Base-by-base conservation (phyloP, 2,113 vertebrate species). In the Oncorhynchus mykiss region DNA sequence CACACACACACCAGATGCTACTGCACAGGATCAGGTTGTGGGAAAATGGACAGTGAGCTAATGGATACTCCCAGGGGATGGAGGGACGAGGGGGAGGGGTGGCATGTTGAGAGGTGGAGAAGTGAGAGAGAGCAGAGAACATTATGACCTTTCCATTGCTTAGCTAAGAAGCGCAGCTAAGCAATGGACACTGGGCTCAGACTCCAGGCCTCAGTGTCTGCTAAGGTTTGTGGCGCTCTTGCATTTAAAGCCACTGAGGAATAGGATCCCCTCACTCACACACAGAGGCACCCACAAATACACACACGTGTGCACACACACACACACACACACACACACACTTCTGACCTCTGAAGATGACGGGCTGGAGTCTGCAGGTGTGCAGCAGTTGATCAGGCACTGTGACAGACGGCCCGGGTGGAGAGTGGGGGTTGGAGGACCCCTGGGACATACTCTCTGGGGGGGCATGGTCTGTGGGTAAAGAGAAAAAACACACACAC, bases 281-380 rank as follows among this genome's bases (percentile, higher is more conserved):
- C 39, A 45, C 39, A 27, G 27, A 27, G 3, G 27, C 7, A 39
- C 39, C 2, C 7, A 39, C 39, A 39, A 1, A 39, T 2, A 9
- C 7, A 64, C 14, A 71, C 14, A 82, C n/a, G 1, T 34, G 9
- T 25, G 31, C 29, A 69, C 7, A 25, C 67, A 74, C 31, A 4
- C 54, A n/a, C n/a, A 9, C 7, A 64, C 14, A 72, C 27, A 64
- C 73, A 59, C 70, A 66, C 66, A 82, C 49, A 72, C 74, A 67
- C 13, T 4, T 64, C 83, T 82, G 88, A 97, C 98, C 98, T 96
- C 95, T 99, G 86, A 98, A 96, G 83, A 99, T 96, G 89, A 99
- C 95, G 2, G 96, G 98, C 76, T 95, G 95, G 74, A 96, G 93
- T 91, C 95, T 95, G 91, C 97, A 99, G 75, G 94, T 96, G 80